Evolutionary conservation across 1,140 invertebrate genomes (phyloP).

Genomic region (Triops cancriformis): DNA sequence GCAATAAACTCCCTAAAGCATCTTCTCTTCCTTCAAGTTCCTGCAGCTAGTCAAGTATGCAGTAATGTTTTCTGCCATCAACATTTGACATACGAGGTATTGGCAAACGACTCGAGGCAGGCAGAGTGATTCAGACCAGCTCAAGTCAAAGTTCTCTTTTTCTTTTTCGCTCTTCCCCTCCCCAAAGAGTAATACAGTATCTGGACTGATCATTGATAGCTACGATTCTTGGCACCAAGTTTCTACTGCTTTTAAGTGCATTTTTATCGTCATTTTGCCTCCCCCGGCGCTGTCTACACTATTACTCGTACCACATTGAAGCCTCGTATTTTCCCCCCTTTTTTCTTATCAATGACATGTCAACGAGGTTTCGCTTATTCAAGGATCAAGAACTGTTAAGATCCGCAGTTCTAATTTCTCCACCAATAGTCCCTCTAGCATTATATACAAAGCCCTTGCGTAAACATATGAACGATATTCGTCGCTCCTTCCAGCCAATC

Average conservation of each 20-base stretch:
- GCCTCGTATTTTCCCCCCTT: too few species aligned
- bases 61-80: neutral
- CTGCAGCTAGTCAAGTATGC: neutral
- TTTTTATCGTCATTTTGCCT: neutral
- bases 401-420: too few species aligned
- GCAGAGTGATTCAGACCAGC: neutral
- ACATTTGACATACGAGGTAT: slow-evolving; percentile 1
- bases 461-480: neutral
- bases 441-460: neutral
- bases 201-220: neutral
- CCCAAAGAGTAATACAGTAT: neutral
- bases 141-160: too few species aligned
- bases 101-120: neutral
- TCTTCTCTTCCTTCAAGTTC: neutral
- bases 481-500: neutral
- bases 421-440: too few species aligned
- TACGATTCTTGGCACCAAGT: neutral
- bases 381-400: neutral
- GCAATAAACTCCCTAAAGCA: neutral
- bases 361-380: neutral
- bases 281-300: too few species aligned
- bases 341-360: neutral
- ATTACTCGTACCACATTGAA: too few species aligned
- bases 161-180: too few species aligned
- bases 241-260: neutral